These are phyloP conservation scores for Vulpes ferrilata DNA, from an alignment of 2,113 vertebrate genomes.

Conservation along the genomic window DNA sequence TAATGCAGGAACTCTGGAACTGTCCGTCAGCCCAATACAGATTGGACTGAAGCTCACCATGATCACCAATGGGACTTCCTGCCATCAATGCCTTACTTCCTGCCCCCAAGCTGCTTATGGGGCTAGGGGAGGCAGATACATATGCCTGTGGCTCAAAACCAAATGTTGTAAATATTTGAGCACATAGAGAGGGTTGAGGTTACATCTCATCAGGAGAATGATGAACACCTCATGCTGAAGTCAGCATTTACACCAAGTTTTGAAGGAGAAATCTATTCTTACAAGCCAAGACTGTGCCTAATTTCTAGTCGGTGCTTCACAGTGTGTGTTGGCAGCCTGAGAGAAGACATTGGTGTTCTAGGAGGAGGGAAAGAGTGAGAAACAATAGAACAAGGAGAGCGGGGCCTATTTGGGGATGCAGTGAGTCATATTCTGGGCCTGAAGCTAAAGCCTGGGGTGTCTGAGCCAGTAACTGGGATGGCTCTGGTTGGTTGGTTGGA, in stretches of 20 bases:
- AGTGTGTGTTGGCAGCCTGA: slow-evolving; percentile 6
- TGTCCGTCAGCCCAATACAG: background rate
- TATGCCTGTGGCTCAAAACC: background rate
- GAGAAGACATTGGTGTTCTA: slow-evolving; percentile 38
- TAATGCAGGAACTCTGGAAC: background rate
- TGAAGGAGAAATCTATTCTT: slow-evolving; percentile 26
- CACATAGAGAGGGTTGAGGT: background rate
- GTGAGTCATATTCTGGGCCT: slow-evolving; percentile 43
- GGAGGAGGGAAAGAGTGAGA: background rate
- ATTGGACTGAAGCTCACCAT: background rate
- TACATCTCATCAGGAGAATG: background rate
- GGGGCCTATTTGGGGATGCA: background rate
- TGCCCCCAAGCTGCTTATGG: background rate
- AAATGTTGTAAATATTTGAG: background rate
- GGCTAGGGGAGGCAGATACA: background rate
- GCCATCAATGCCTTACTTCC: background rate
- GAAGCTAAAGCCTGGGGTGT: background rate
- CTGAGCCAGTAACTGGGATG: slow-evolving; percentile 17
- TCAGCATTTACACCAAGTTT: background rate
- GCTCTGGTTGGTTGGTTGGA: slow-evolving; percentile 31
- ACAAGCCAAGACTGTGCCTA: background rate
- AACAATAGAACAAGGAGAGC: background rate
- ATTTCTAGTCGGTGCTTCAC: background rate
- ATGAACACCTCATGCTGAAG: background rate
- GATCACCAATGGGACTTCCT: background rate